These are phyloP conservation scores for Dendronephthya gigantea DNA, from an alignment of 64 coral and sea anemone species.

Conservation along the genomic window DNA sequence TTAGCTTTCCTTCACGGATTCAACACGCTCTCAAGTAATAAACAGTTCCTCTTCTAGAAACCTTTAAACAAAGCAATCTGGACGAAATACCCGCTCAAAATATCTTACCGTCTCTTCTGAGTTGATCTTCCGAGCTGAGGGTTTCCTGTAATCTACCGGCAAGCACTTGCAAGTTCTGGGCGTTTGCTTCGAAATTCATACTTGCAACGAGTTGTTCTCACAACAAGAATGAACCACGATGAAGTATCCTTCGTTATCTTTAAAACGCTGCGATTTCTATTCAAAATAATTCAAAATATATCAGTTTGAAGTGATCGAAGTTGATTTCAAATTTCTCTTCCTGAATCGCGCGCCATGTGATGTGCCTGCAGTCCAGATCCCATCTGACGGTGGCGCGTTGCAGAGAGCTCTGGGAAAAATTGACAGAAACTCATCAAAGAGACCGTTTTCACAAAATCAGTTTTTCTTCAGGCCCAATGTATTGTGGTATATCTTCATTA, in stretches of 20 bases:
- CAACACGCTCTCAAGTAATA: too few species aligned
- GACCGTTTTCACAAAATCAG: not conserved
- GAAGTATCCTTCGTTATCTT: not conserved
- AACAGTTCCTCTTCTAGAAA: not conserved
- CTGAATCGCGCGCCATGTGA: constrained; percentile 4
- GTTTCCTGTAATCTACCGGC: constrained; percentile 63
- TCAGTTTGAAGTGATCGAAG: not conserved
- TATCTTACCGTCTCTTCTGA: constrained; percentile 69
- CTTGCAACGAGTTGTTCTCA: not conserved
- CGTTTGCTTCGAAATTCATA: constrained; percentile 35
- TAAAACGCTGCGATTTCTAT: not conserved
- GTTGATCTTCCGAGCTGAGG: constrained; percentile 46
- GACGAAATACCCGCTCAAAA: not conserved
- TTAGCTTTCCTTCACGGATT: too few species aligned
- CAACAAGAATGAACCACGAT: not conserved
- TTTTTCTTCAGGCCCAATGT: not conserved
- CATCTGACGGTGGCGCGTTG: not conserved
- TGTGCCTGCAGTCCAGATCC: not conserved
- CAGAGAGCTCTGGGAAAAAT: not conserved
- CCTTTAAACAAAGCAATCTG: not conserved
- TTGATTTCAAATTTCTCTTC: not conserved
- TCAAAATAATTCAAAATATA: not conserved
- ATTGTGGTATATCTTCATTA: not conserved
- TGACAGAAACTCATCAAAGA: not conserved
- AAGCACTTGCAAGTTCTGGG: constrained; percentile 50